phyloP scores from a whole-genome alignment of 2,888 invertebrate genomes.

The Hofmannophila pseudospretella region DNA sequence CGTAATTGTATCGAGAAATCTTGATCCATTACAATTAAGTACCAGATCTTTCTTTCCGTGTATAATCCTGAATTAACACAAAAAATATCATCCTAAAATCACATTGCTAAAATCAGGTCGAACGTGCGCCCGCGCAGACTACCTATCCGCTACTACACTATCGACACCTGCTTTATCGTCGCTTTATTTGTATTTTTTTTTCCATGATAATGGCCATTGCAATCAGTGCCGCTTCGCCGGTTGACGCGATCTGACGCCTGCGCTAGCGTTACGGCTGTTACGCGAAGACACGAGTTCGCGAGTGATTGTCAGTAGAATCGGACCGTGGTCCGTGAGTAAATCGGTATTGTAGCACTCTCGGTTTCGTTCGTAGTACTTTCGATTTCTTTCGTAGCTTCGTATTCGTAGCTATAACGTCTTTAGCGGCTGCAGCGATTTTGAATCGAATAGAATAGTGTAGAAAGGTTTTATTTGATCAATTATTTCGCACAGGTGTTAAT shows the following conservation, averaged over 20 bases:
- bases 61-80: too few relatives aligned
- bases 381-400: too few relatives aligned
- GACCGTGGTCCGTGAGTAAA: background rate
- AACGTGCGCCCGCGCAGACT: constrained; percentile 19
- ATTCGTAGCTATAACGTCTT: too few relatives aligned
- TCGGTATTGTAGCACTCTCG: background rate
- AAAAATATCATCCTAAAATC: too few relatives aligned
- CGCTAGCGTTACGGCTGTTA: background rate
- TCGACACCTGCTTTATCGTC: constrained; percentile 26
- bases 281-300: background rate
- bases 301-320: background rate
- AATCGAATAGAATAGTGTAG: too few relatives aligned
- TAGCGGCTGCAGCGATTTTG: too few relatives aligned
- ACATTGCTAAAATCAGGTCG: too few relatives aligned
- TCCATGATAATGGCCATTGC: constrained; percentile 46
- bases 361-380: background rate
- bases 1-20: too few relatives aligned
- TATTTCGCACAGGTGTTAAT: too few relatives aligned
- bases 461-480: too few relatives aligned
- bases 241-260: constrained; percentile 40
- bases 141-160: constrained; percentile 24
- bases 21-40: too few relatives aligned
- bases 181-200: constrained; percentile 49
- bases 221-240: constrained; percentile 48
- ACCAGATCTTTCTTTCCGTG: too few relatives aligned